phyloP scores from a whole-genome alignment of 2,797 vertebrate genomes.

The Luscinia megarhynchos region DNA sequence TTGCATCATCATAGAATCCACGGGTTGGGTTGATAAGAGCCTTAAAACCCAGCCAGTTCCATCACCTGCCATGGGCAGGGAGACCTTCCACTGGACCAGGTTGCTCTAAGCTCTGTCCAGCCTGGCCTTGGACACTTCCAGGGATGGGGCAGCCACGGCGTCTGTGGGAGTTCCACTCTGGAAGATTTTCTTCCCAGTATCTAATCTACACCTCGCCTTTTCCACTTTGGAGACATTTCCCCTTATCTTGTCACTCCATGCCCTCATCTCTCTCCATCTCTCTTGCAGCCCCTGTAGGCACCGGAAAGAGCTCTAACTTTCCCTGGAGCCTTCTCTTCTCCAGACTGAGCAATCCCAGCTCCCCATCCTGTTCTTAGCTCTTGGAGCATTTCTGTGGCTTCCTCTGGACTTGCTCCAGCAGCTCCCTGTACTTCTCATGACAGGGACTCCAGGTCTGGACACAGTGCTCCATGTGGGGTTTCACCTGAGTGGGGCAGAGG shows the following conservation, averaged over 20 bases:
- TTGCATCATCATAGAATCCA: background rate
- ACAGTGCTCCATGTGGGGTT: background rate
- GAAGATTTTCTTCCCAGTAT: background rate
- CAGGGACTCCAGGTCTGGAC: too few relatives aligned
- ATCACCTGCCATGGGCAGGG: too few relatives aligned
- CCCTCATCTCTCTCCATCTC: background rate
- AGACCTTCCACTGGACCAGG: rapidly evolving
- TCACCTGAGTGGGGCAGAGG: background rate
- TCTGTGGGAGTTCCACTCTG: background rate
- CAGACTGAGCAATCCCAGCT: background rate
- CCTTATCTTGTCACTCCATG: background rate
- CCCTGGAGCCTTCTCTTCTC: background rate
- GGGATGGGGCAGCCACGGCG: background rate
- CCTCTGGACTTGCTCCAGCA: background rate
- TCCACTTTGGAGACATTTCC: background rate
- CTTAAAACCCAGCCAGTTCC: background rate
- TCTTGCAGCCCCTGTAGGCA: background rate
- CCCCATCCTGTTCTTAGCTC: background rate
- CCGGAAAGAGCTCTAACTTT: background rate
- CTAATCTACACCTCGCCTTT: background rate
- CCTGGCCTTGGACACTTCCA: background rate
- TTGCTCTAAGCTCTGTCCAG: background rate
- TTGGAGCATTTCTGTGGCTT: background rate
- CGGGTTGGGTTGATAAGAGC: background rate
- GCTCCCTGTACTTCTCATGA: background rate